Evolutionary conservation across 2,888 invertebrate species (phyloP), one percentile per base, ranked within the genome.

Genomic region (Patella depressa): DNA sequence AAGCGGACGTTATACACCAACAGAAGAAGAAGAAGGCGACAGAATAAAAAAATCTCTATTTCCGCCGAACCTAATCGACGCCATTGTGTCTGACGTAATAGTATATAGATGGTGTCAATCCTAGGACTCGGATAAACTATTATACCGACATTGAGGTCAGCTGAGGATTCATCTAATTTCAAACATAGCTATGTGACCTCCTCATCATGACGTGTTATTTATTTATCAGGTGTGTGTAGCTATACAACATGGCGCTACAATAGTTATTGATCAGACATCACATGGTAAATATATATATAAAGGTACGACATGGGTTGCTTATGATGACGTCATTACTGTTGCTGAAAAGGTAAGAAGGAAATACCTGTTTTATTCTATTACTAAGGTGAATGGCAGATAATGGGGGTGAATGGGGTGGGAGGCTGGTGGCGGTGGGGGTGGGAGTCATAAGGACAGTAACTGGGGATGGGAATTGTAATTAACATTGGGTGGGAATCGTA

Each of bases 231-330:
- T 24, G 19, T 65, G 65, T 24, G 9, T 65, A 24, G 19, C 24
- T 24, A 65, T 65, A 12, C 19, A 65, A 65, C 2, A 65, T 65
- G 24, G 65, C 24, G 65, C 65, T 11, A 65, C 19, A 65, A 19
- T 24, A 4, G 11, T 24, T 11, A 65, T 12, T 5, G 65, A 65
- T 24, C 14, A 19, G 3, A 24, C 11, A 24, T 65, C 65, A 12
- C 65, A 65, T 65, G 65, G 65, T 19, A 65, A 65, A 4, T 84
- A 84, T 77, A 72, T 84, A 54, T 82, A 81, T 73, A 34, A 55
- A 1, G 76, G 72, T 24, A 78, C 17, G 9, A 69, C 79, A 14
- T 84, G 84, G 84, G 80, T 81, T 11, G 78, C 82, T 15, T 84
- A 81, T 71, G 84, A 82, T 19, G 78, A 79, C 59, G 24, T 14